A percentile compares a stretch with the other conserved stretches of the same genome.
Conservation (phyloP, 1,140 invertebrate species). For the Ganaspis sp. region DNA sequence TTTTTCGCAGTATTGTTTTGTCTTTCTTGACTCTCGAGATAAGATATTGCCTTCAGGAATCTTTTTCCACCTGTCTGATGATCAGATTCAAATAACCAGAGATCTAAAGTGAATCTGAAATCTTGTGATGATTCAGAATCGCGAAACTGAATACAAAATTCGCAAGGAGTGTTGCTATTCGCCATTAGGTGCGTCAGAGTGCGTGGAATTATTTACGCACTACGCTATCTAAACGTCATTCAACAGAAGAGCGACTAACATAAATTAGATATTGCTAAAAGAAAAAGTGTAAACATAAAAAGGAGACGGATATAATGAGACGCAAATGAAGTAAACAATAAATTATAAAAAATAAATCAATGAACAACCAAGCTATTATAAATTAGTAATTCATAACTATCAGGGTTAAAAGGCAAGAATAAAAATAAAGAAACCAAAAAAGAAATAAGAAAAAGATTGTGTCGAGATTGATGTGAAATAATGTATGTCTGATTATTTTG, state of each 20-base stretch:
- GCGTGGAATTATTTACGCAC: constrained; percentile 50
- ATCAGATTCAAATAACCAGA: background rate
- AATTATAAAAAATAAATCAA: too few relatives aligned
- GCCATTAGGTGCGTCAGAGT: constrained; percentile 44
- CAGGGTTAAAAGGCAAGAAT: too few relatives aligned
- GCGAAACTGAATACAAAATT: constrained; percentile 13
- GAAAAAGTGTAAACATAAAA: constrained; percentile 8
- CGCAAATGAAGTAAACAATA: too few relatives aligned
- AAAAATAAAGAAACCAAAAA: too few relatives aligned
- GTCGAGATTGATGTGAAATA: too few relatives aligned
- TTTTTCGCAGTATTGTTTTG: background rate
- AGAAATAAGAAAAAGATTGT: too few relatives aligned
- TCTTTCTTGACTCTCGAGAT: background rate
- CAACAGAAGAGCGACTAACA: background rate
- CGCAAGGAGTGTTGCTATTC: background rate
- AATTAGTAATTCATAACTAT: too few relatives aligned
- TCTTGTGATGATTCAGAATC: background rate
- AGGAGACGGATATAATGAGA: too few relatives aligned
- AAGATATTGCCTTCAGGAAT: background rate
- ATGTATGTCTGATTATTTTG: too few relatives aligned
- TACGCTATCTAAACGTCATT: constrained; percentile 20
- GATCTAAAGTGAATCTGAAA: background rate
- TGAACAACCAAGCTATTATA: too few relatives aligned
- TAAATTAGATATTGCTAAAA: constrained; percentile 31
- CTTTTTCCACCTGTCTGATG: background rate